phyloP scores from a whole-genome alignment of 2,888 invertebrate genomes.

The Drosophila fungiperda region DNA sequence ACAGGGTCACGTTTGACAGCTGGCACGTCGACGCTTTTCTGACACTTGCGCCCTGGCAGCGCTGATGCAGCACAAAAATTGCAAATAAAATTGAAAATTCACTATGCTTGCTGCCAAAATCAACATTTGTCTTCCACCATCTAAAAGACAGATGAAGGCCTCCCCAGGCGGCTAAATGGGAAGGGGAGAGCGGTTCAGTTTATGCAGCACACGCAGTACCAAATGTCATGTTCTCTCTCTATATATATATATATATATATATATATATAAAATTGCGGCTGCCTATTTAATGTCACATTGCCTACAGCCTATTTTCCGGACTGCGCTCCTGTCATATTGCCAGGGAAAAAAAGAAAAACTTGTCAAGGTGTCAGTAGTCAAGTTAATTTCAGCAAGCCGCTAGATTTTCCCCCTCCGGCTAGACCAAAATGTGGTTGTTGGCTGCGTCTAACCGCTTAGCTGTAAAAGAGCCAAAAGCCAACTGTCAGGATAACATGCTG shows the following conservation, averaged over 20 bases:
- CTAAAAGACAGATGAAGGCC: slow-evolving; percentile 19
- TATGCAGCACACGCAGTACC: slow-evolving; percentile 59
- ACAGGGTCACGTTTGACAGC: slow-evolving; percentile 70
- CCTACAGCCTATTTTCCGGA: slow-evolving; percentile 1
- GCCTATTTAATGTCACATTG: slow-evolving; percentile 52
- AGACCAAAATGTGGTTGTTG: slow-evolving; percentile 58
- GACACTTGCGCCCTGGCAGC: slow-evolving; percentile 50
- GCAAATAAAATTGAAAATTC: slow-evolving; percentile 68
- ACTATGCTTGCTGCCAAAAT: slow-evolving; percentile 71
- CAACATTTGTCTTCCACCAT: slow-evolving; percentile 64
- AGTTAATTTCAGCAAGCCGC: slow-evolving; percentile 66
- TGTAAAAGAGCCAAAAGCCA: slow-evolving; percentile 75
- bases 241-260: neutral
- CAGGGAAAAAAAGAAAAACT: slow-evolving; percentile 64
- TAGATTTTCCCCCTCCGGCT: slow-evolving; percentile 9
- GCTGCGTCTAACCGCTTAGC: slow-evolving; percentile 72
- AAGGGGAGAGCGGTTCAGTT: slow-evolving; percentile 14
- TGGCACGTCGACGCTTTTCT: slow-evolving; percentile 62
- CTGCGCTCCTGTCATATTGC: neutral
- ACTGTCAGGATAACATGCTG: slow-evolving; percentile 43
- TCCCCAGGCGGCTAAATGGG: neutral
- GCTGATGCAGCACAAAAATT: slow-evolving; percentile 70
- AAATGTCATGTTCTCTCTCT: slow-evolving; percentile 54
- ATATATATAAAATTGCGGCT: slow-evolving; percentile 48
- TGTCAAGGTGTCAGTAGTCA: slow-evolving; percentile 79